Base-by-base conservation (phyloP, 2,113 vertebrate genomes). In the Archocentrus centrarchus region DNA sequence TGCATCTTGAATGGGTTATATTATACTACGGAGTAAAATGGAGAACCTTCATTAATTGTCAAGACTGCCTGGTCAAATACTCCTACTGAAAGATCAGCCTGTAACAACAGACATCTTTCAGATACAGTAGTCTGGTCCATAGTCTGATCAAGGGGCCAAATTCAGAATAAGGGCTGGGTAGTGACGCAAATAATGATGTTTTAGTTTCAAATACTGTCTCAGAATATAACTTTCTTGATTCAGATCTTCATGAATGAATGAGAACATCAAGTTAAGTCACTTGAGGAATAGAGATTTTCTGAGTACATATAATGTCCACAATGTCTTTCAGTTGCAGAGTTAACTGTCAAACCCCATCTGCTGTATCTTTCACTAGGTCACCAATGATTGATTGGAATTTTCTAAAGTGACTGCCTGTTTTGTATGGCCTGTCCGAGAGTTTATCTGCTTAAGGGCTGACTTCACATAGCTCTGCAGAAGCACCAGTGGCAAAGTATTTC, bases 211-310 rank as follows among this genome's bases (percentile, higher is more conserved):
- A 20, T 7, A 24, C 10, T 22, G 7, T 75, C 68, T 50, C 44
- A 58, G 79, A 83, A 82, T 11, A 79, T 68, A 60, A 3, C 55
- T 10, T 89, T 80, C 80, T 92, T 62, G 59, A 85, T 10, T 90
- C 88, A 14, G 83, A 89, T 93, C 89, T 83, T 90, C 81, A 81
- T 88, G 86, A 39, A 81, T 88, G 86, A 39, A 90, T 89, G 17
- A 86, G 2, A 68, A 75, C 57, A 24, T 90, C 88, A 80, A 91
- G 75, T 86, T 86, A 91, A 2, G 80, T 66, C 70, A 86, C 59
- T 24, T 90, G 85, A 4, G 85, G 39, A 11, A 60, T 27, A 2
- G 32, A 89, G 79, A 89, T 88, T 88, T 0, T 79, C 39, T 41
- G 11, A 14, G 11, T 1, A 13, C 11, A 90, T 82, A 88, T 59